Conservation (phyloP, 2,888 invertebrate species). For the Ennomos erosarius region DNA sequence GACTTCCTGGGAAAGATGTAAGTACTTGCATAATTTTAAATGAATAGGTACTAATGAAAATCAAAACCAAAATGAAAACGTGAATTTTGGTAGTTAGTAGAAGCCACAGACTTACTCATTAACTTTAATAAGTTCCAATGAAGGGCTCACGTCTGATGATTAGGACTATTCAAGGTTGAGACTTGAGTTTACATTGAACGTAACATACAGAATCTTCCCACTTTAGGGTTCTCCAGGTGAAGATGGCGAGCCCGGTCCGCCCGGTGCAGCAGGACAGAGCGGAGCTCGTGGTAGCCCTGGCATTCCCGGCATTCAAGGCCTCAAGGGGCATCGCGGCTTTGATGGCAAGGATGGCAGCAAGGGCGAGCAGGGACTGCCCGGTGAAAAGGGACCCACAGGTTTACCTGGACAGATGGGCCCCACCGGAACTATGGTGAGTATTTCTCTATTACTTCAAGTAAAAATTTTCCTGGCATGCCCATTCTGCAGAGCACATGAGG, state of each 20-base stretch:
- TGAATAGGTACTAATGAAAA: too few species aligned
- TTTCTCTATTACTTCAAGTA: not conserved
- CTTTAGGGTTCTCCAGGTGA: constrained; percentile 90
- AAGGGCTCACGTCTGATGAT: too few species aligned
- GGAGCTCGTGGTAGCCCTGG: constrained; percentile 90
- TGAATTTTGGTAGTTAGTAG: too few species aligned
- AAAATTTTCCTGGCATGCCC: too few species aligned
- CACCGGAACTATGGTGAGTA: constrained; percentile 88
- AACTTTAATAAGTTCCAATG: too few species aligned
- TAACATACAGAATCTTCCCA: not conserved
- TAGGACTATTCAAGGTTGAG: too few species aligned
- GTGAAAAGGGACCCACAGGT: constrained; percentile 91
- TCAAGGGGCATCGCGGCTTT: constrained; percentile 93
- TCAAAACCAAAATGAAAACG: too few species aligned
- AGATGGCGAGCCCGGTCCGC: constrained; percentile 92
- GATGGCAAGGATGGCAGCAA: constrained; percentile 92
- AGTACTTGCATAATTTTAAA: constrained; percentile 41
- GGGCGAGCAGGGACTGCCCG: constrained; percentile 90
- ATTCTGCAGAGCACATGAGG: too few species aligned
- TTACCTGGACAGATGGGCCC: constrained; percentile 88
- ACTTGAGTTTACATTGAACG: too few species aligned
- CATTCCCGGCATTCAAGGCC: constrained; percentile 91
- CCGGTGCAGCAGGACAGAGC: constrained; percentile 89
- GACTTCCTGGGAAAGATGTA: constrained; percentile 91
- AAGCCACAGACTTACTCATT: too few species aligned